Percentiles rank a stretch among this genome's conserved stretches.
Conservation (phyloP, 92 coral and sea anemone genomes). For the Diadumene lineata region DNA sequence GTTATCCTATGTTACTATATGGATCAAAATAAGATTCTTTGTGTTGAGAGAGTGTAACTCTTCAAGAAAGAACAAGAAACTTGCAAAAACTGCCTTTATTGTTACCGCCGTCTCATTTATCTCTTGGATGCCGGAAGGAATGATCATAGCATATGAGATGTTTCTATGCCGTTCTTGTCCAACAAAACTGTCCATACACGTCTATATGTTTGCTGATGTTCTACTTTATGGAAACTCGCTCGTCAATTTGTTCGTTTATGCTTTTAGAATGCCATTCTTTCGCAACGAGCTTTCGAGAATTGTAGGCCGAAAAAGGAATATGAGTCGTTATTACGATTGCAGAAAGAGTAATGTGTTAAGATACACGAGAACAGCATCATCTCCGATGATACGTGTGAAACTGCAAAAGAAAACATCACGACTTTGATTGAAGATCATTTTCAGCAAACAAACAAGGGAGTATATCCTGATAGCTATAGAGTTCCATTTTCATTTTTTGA, state of each 20-base stretch:
- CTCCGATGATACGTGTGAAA: no score
- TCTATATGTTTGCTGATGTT: neutral
- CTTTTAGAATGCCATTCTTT: constrained; percentile 7
- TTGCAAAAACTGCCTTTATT: no score
- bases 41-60: neutral
- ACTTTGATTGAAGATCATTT: no score
- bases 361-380: no score
- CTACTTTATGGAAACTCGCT: constrained; percentile 4
- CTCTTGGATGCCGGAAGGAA: constrained; percentile 12
- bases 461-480: no score
- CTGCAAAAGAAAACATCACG: no score
- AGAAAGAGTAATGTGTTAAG: no score
- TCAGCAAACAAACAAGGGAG: no score
- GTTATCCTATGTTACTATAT: neutral
- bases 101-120: neutral
- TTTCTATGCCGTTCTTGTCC: neutral
- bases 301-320: no score
- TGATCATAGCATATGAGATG: neutral
- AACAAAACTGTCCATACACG: neutral
- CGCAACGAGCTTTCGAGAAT: neutral
- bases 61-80: constrained; percentile 2
- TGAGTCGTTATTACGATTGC: no score
- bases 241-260: constrained; percentile 2
- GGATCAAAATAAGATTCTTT: constrained; percentile 6
- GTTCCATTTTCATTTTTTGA: no score